Conservation (phyloP, 2,797 vertebrate genomes). For the Naso thynnoides region DNA sequence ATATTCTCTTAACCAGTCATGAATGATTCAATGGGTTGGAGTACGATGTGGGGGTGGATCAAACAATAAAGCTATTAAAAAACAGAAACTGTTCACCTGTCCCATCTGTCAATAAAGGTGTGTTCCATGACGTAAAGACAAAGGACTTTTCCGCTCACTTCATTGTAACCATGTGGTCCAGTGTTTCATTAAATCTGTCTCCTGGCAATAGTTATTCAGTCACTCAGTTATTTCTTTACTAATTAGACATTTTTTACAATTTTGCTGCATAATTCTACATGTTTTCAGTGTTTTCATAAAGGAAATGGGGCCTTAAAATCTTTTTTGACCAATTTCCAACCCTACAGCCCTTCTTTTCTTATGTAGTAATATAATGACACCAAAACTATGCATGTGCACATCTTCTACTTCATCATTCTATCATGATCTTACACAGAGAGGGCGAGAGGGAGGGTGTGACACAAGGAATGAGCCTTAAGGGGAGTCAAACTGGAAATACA, state of each 20-base stretch:
- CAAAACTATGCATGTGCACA: constrained; percentile 22
- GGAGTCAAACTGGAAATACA: constrained; percentile 80
- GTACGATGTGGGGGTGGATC: not conserved
- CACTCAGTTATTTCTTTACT: constrained; percentile 36
- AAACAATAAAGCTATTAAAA: constrained; percentile 4
- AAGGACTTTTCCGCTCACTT: not conserved
- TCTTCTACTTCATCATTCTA: constrained; percentile 32
- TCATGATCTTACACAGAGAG: constrained; percentile 34
- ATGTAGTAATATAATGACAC: constrained; percentile 14
- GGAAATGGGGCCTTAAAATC: not conserved
- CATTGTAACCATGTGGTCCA: constrained; percentile 3
- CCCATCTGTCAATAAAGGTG: constrained; percentile 21
- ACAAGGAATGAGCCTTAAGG: constrained; percentile 64
- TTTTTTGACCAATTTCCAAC: not conserved
- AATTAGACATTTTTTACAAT: constrained; percentile 26
- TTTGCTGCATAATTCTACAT: constrained; percentile 20
- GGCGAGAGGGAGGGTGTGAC: constrained; percentile 46
- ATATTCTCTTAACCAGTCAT: not conserved
- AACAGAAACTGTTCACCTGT: not conserved
- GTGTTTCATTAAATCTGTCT: constrained; percentile 48
- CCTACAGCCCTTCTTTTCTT: not conserved
- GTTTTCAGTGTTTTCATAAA: constrained; percentile 2
- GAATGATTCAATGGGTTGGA: constrained; percentile 13
- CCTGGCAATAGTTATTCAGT: constrained; percentile 51
- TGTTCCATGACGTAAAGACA: not conserved